Conservation (phyloP, 2,797 vertebrate species). For the Tapirus indicus region DNA sequence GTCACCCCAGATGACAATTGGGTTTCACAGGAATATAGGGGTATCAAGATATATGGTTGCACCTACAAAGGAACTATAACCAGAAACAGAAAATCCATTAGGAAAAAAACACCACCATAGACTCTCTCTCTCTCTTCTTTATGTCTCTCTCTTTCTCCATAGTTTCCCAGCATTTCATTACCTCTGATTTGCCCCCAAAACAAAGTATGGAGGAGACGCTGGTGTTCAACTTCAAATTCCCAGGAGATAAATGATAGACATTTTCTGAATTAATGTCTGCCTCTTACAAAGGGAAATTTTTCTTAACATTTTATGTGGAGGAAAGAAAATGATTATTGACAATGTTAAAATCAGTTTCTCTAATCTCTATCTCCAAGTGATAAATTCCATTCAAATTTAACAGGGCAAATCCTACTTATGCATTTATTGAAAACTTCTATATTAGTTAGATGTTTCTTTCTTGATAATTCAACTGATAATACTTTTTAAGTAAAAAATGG, state of each 20-base stretch:
- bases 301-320: not conserved
- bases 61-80: not conserved
- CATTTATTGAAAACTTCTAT: not conserved
- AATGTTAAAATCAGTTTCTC: not conserved
- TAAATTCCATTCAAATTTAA: not conserved
- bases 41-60: not conserved
- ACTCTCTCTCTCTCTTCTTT: not conserved
- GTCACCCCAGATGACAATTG: not conserved
- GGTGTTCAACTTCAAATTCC: not conserved
- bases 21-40: not conserved
- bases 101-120: not conserved
- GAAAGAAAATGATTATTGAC: not conserved
- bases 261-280: not conserved
- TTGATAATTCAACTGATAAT: not conserved
- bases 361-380: not conserved
- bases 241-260: not conserved
- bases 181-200: not conserved
- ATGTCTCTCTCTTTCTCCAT: not conserved
- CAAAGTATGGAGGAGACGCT: not conserved
- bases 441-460: not conserved
- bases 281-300: not conserved
- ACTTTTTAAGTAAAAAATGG: constrained; percentile 21
- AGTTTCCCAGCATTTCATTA: not conserved
- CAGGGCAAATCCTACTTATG: not conserved
- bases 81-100: not conserved